Evolutionary conservation across 1,140 invertebrate species (phyloP), one percentile per base, ranked within the genome.

Genomic region (Lucilia cuprina): DNA sequence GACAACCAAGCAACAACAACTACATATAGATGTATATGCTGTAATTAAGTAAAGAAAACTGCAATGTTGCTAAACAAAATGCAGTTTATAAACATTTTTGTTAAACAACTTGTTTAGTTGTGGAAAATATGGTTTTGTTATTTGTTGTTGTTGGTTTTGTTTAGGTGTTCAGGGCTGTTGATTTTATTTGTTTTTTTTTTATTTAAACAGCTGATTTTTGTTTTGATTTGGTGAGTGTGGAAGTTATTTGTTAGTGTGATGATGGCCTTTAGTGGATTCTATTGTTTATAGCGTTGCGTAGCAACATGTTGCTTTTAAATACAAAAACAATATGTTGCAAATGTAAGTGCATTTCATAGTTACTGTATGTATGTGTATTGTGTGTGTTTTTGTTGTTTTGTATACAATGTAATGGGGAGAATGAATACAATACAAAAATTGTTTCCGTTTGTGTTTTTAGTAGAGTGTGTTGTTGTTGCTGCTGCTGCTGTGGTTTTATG

Each of bases 141-240:
- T 41, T 41, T 41, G 41, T 41, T 8, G 10, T 41, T 41, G 41
- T 41, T 41, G 41, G 1, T 41, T 2, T 5, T 41, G 25, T 5
- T 41, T 3, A 8, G 5, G 41, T 41, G 41, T 41, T 10, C 41
- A 41, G 5, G 41, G 41, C 41, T 41, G 41, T 30, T 10, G n/a
- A 7, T 7, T 74, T 74, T 74, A 2, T 25, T 74, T 74, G 19
- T n/a, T 74, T 17, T 25, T 25, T 25, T 55, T 70, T 21, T 21
- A 70, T 70, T 25, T 19, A 50, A 80, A 80, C 77, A 80, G 77
- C 77, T 80, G 77, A 80, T 80, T 50, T 80, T 80, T 80, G 77
- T 80, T 80, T 80, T 80, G 77, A 49, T 80, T 80, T 50, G 14
- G 19, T 47, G 19, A 13, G 35, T 41, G 47, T 50, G 34, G 17